Evolutionary conservation across 2,113 vertebrate genomes (phyloP).

Genomic region (Oxyruncus cristatus): DNA sequence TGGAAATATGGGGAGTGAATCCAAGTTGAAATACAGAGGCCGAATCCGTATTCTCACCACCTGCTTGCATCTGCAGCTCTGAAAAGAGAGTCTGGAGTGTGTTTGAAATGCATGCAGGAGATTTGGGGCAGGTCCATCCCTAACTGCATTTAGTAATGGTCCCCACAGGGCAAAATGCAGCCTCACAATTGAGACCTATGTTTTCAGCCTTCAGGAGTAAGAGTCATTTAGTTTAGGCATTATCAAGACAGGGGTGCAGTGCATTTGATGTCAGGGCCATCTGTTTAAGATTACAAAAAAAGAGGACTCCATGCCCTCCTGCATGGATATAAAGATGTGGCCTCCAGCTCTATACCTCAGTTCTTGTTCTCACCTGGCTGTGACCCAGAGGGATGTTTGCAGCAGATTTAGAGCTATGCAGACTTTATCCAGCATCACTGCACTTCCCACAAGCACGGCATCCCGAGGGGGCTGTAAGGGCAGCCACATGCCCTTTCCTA

Average conservation of each 20-base stretch:
- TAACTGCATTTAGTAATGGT: neutral
- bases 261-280: neutral
- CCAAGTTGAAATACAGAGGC: neutral
- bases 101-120: neutral
- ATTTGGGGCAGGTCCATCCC: neutral
- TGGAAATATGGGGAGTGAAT: neutral
- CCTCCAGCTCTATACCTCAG: neutral
- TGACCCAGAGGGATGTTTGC: constrained; percentile 14
- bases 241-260: neutral
- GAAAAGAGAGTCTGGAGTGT: neutral
- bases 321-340: neutral
- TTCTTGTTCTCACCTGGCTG: constrained; percentile 31
- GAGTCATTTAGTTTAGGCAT: neutral
- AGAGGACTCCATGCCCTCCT: neutral
- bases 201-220: neutral
- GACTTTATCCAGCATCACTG: neutral
- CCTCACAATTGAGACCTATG: neutral
- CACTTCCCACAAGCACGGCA: neutral
- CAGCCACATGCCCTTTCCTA: neutral
- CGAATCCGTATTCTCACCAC: neutral
- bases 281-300: neutral
- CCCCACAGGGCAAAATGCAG: neutral
- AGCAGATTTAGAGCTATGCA: constrained; percentile 17
- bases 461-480: neutral
- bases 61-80: neutral